Conservation (phyloP, 2,888 invertebrate genomes). For the Tipula unca region DNA sequence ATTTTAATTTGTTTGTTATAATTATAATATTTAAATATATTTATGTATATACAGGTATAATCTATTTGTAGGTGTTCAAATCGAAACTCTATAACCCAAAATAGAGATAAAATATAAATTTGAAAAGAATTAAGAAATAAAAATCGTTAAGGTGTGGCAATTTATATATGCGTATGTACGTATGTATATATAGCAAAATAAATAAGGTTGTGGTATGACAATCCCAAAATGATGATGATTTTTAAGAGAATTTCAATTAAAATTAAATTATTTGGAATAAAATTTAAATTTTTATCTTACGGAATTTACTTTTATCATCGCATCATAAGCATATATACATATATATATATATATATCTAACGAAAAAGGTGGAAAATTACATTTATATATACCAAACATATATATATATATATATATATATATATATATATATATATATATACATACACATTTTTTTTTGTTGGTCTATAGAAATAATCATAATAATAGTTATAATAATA, state of each 20-base stretch:
- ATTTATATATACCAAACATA: neutral
- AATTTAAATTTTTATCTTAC: neutral
- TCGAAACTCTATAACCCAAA: neutral
- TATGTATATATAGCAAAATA: neutral
- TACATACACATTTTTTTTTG: neutral
- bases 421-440: neutral
- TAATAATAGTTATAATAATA: slow-evolving; percentile 16
- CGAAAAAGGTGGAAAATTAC: neutral
- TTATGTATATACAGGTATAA: too few relatives aligned
- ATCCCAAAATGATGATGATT: neutral
- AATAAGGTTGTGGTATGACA: neutral
- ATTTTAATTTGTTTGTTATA: neutral
- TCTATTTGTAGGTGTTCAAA: neutral
- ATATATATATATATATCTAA: too few relatives aligned
- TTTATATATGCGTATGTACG: neutral
- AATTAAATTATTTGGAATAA: slow-evolving; percentile 14
- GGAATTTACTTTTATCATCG: neutral
- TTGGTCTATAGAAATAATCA: slow-evolving; percentile 16
- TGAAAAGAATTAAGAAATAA: neutral
- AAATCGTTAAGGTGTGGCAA: neutral
- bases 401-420: neutral
- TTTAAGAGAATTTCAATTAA: neutral
- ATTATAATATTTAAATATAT: slow-evolving; percentile 2
- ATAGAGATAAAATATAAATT: neutral
- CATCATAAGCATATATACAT: neutral